These are phyloP conservation scores for Sinelater perroti DNA, from an alignment of 2,888 invertebrate species.

Conservation along the genomic window DNA sequence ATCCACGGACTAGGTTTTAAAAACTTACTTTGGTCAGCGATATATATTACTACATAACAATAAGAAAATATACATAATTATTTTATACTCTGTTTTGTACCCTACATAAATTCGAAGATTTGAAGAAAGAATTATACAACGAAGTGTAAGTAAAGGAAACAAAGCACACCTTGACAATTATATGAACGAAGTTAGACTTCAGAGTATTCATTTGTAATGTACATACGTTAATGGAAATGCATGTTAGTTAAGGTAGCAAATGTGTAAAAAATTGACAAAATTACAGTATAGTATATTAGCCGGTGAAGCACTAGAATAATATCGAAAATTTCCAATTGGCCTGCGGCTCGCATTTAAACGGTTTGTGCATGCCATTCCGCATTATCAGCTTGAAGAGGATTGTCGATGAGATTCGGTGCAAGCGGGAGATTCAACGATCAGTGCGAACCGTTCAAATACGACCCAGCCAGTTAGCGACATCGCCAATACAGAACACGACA, in stretches of 20 bases:
- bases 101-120: constrained; percentile 27
- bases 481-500: constrained; percentile 7
- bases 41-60: constrained; percentile 31
- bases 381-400: too few relatives aligned
- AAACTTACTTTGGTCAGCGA: constrained; percentile 36
- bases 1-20: constrained; percentile 32
- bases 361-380: neutral
- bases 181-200: too few relatives aligned
- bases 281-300: constrained; percentile 3
- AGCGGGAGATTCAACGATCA: too few relatives aligned
- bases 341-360: neutral
- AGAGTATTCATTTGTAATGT: too few relatives aligned
- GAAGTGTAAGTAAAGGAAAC: neutral
- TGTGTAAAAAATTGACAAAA: constrained; percentile 1
- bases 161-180: too few relatives aligned
- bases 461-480: constrained; percentile 1
- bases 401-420: neutral
- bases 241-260: too few relatives aligned
- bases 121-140: constrained; percentile 12
- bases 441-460: neutral
- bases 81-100: constrained; percentile 29
- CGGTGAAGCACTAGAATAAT: constrained; percentile 1
- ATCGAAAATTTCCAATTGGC: neutral
- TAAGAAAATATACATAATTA: constrained; percentile 35
- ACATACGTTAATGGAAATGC: too few relatives aligned